phyloP scores from a whole-genome alignment of 2,888 invertebrate species.

The Pyrgus malvae region DNA sequence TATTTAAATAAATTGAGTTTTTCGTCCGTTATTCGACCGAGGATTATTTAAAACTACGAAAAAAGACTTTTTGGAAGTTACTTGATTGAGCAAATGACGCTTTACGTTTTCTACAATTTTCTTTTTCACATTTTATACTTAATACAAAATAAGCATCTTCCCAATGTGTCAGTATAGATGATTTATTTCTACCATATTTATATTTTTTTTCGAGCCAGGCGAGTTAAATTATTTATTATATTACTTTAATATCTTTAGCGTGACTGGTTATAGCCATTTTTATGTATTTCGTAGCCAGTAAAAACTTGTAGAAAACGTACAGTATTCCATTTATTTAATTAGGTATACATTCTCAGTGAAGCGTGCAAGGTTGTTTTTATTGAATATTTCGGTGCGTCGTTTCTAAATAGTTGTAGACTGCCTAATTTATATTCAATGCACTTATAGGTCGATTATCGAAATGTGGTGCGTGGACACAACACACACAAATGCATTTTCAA shows the following conservation, averaged over 20 bases:
- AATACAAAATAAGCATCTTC: too few relatives aligned
- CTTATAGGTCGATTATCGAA: not conserved
- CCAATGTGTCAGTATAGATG: too few relatives aligned
- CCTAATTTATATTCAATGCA: constrained; percentile 11
- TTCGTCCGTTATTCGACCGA: not conserved
- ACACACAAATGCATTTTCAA: too few relatives aligned
- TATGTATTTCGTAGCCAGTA: not conserved
- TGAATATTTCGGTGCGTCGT: constrained; percentile 33
- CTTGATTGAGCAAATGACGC: constrained; percentile 4
- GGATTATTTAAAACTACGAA: not conserved
- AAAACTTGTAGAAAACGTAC: constrained; percentile 21
- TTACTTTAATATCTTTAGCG: too few relatives aligned
- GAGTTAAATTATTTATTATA: too few relatives aligned
- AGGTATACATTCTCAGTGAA: constrained; percentile 27
- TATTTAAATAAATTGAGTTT: too few relatives aligned
- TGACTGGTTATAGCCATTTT: too few relatives aligned
- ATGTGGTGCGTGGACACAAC: too few relatives aligned
- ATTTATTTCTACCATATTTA: too few relatives aligned
- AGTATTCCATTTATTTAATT: constrained; percentile 15
- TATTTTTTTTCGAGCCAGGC: too few relatives aligned
- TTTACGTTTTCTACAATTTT: constrained; percentile 20
- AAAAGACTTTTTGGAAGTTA: constrained; percentile 10
- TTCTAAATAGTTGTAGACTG: constrained; percentile 19
- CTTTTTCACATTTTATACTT: not conserved
- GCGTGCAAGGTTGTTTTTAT: constrained; percentile 32